Evolutionary conservation across 2,888 invertebrate genomes (phyloP).

Genomic region (Axea sp.): DNA sequence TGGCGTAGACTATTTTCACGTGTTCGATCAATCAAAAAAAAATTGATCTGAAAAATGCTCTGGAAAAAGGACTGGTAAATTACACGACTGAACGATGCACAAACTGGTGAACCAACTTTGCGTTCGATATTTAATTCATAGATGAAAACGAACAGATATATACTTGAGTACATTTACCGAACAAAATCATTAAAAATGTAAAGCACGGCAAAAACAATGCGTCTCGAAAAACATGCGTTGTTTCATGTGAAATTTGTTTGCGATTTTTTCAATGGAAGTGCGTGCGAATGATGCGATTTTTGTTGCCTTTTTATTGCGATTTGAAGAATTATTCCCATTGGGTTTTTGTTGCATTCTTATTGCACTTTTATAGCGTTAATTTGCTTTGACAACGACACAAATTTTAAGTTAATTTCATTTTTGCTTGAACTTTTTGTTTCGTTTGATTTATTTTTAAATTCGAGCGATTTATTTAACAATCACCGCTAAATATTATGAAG

Average conservation of each 20-base stretch:
- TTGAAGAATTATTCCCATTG: too few relatives aligned
- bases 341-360: too few relatives aligned
- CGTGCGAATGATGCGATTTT: too few relatives aligned
- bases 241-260: neutral
- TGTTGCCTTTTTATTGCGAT: too few relatives aligned
- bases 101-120: constrained; percentile 1
- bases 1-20: neutral
- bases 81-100: too few relatives aligned
- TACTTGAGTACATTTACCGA: constrained; percentile 18
- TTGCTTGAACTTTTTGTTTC: too few relatives aligned
- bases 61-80: constrained; percentile 3
- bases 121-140: constrained; percentile 28
- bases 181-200: constrained; percentile 13
- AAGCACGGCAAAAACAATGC: constrained; percentile 6
- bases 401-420: too few relatives aligned
- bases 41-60: neutral
- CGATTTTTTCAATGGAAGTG: neutral
- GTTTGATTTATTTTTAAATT: too few relatives aligned
- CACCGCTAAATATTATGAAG: too few relatives aligned
- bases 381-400: too few relatives aligned
- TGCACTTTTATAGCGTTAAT: too few relatives aligned
- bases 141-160: constrained; percentile 12
- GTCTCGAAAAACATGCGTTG: constrained; percentile 8
- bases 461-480: too few relatives aligned
- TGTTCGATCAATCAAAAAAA: neutral